Evolutionary conservation across 2,888 invertebrate genomes (phyloP).

Genomic region (Drosophila acutilabella): DNA sequence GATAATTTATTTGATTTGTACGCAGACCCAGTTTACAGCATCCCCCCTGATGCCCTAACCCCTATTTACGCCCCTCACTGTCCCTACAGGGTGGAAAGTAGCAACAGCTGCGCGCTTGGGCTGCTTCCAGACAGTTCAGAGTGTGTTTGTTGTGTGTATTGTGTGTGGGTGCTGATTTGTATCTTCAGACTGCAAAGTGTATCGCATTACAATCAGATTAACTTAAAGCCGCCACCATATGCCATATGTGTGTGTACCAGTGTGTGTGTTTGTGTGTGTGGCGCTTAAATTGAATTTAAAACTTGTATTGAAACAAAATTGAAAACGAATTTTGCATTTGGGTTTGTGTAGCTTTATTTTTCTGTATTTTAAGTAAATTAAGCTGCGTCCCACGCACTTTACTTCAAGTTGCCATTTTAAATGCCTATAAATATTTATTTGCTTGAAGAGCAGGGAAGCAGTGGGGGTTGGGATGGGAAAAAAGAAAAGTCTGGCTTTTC

Average conservation of each 20-base stretch:
- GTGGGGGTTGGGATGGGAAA: neutral
- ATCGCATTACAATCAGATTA: constrained; percentile 78
- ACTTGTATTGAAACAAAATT: constrained; percentile 69
- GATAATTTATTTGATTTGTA: constrained; percentile 79
- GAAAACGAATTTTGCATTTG: constrained; percentile 67
- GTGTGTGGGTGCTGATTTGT: constrained; percentile 74
- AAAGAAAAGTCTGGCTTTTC: constrained; percentile 11
- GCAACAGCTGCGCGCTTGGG: constrained; percentile 70
- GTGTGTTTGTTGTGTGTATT: constrained; percentile 38
- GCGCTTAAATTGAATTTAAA: constrained; percentile 72
- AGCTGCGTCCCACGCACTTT: constrained; percentile 23
- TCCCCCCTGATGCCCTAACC: neutral
- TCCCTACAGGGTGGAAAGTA: constrained; percentile 25
- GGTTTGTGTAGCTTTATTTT: constrained; percentile 1
- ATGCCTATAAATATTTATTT: constrained; percentile 74
- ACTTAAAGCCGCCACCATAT: constrained; percentile 65
- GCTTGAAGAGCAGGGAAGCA: constrained; percentile 3
- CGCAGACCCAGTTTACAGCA: constrained; percentile 35
- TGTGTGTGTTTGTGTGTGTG: constrained; percentile 11
- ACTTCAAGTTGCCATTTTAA: constrained; percentile 52
- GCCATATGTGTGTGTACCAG: constrained; percentile 5
- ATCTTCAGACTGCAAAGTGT: constrained; percentile 76
- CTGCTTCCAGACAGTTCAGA: constrained; percentile 25
- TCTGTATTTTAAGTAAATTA: constrained; percentile 71
- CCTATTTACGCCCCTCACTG: constrained; percentile 12